Percentiles rank a stretch among this genome's conserved stretches.
Conservation (phyloP, 2,113 vertebrate genomes). For the Haplochromis vanheusdeni region DNA sequence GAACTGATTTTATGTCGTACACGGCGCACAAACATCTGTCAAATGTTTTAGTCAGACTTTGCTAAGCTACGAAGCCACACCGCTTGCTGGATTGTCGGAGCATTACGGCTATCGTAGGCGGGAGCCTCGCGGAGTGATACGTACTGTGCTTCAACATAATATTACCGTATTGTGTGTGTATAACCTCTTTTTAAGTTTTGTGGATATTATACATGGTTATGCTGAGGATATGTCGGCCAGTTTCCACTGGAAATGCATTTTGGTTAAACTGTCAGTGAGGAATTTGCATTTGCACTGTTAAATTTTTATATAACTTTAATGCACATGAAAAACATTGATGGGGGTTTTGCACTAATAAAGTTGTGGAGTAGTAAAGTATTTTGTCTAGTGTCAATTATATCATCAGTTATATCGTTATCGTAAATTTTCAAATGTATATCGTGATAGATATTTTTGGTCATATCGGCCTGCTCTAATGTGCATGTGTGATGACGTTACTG, state of each 20-base stretch:
- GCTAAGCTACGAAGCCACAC: accelerated
- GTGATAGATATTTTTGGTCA: neutral
- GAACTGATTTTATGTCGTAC: too few relatives aligned
- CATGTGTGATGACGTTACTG: neutral
- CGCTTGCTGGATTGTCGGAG: accelerated
- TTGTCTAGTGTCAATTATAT: neutral
- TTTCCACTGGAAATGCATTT: neutral
- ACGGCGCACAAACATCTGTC: accelerated
- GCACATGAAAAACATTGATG: accelerated
- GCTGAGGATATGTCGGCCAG: accelerated
- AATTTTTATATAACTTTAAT: neutral
- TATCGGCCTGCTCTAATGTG: neutral
- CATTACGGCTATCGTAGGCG: accelerated
- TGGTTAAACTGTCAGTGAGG: accelerated
- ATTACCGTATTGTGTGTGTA: neutral
- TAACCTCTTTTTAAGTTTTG: neutral
- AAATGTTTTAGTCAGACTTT: accelerated
- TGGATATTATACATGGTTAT: too few relatives aligned
- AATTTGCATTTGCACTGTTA: neutral
- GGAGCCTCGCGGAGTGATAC: accelerated
- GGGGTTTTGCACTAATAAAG: neutral
- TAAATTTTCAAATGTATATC: neutral
- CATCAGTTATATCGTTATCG: accelerated
- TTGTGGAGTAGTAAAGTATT: accelerated
- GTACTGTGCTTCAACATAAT: neutral